Conservation (phyloP, 2,888 invertebrate genomes). For the Doris montereyensis region DNA sequence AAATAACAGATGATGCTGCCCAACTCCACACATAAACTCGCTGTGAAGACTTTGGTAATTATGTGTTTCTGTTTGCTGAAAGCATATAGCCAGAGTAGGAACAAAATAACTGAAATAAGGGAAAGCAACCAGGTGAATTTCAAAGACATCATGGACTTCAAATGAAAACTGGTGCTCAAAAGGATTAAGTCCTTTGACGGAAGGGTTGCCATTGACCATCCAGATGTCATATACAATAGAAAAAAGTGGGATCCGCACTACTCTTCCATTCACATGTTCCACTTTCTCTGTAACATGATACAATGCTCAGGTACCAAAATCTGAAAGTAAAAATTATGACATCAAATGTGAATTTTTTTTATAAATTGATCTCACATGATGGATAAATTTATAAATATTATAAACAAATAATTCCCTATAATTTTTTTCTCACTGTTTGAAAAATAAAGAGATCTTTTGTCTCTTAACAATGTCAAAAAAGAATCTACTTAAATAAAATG, state of each 20-base stretch:
- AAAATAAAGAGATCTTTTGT: too few species aligned
- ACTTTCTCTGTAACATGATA: constrained; percentile 84
- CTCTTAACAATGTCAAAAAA: too few species aligned
- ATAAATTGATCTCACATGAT: too few species aligned
- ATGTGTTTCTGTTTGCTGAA: constrained; percentile 90
- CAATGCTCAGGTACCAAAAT: constrained; percentile 96
- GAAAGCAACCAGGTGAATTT: constrained; percentile 91
- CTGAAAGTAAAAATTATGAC: too few species aligned
- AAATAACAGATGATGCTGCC: constrained; percentile 89
- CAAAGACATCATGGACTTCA: constrained; percentile 88
- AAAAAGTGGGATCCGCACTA: constrained; percentile 44
- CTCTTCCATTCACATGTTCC: constrained; percentile 73
- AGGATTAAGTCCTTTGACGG: constrained; percentile 82
- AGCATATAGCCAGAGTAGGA: constrained; percentile 93
- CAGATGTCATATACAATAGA: constrained; percentile 89
- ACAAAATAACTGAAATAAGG: constrained; percentile 86
- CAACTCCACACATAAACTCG: constrained; percentile 88
- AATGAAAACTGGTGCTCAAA: constrained; percentile 96
- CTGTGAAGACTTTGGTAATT: constrained; percentile 90
- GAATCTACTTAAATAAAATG: too few species aligned
- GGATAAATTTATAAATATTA: too few species aligned
- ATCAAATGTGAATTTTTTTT: too few species aligned
- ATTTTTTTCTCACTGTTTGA: too few species aligned
- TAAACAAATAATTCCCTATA: too few species aligned
- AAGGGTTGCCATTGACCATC: constrained; percentile 97